These are phyloP conservation scores for Anoplophora glabripennis DNA, from an alignment of 1,140 invertebrate genomes.

Conservation along the genomic window DNA sequence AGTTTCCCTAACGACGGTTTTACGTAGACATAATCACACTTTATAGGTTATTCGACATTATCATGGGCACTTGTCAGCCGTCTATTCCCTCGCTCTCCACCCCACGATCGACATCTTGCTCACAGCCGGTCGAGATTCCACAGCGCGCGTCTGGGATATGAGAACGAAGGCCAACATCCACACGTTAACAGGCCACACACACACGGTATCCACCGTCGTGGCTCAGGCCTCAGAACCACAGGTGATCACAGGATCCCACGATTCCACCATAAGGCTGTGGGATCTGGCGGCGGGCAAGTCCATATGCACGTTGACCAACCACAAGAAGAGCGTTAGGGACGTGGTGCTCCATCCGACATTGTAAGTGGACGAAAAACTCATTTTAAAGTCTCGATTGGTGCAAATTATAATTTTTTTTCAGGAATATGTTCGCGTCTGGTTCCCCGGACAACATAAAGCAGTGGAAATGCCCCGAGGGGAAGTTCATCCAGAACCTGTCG, in stretches of 20 bases:
- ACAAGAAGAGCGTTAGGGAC: constrained; percentile 96
- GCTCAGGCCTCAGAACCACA: constrained; percentile 93
- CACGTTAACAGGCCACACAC: constrained; percentile 93
- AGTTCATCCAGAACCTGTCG: constrained; percentile 95
- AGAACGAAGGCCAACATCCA: constrained; percentile 98
- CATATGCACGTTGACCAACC: constrained; percentile 93
- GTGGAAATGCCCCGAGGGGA: constrained; percentile 98
- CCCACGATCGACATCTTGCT: constrained; percentile 94
- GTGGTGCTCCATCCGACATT: constrained; percentile 87
- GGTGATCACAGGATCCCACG: constrained; percentile 77
- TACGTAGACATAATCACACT: background rate
- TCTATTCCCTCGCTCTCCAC: constrained; percentile 92
- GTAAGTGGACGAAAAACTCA: constrained; percentile 51
- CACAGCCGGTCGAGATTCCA: constrained; percentile 92
- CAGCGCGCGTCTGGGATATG: constrained; percentile 98
- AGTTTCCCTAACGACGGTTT: background rate
- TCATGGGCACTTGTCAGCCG: constrained; percentile 97
- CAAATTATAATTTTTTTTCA: constrained; percentile 41
- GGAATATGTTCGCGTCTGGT: constrained; percentile 95
- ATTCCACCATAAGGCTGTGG: constrained; percentile 91
- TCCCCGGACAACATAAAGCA: constrained; percentile 99
- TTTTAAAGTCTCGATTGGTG: too few relatives aligned
- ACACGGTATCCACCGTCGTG: constrained; percentile 92
- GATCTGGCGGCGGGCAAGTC: constrained; percentile 96
- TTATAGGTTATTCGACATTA: constrained; percentile 91